These are phyloP conservation scores for Anguilla pacifica DNA, from an alignment of 2,797 vertebrate genomes.

Conservation along the genomic window DNA sequence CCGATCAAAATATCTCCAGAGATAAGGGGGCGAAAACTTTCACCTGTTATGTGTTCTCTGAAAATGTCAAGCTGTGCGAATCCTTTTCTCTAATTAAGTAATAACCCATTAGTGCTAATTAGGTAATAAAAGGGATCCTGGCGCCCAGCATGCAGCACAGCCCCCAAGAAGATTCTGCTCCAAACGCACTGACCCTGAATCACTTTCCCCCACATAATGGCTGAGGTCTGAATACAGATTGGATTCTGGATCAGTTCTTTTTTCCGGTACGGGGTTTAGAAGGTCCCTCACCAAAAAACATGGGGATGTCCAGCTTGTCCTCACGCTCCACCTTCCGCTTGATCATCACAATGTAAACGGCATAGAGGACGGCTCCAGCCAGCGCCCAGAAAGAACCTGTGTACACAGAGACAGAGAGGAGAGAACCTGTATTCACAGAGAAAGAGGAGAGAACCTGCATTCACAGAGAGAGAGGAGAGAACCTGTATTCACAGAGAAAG, in stretches of 20 bases:
- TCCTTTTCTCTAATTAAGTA: neutral
- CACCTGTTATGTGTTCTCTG: neutral
- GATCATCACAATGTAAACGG: slow-evolving; percentile 96
- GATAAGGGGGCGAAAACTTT: neutral
- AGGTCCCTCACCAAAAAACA: slow-evolving; percentile 90
- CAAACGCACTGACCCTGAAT: neutral
- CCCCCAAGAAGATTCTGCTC: neutral
- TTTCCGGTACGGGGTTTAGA: neutral
- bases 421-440: neutral
- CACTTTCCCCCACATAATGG: neutral
- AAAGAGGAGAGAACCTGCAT: slow-evolving; percentile 76
- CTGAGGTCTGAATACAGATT: neutral
- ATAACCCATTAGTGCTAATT: slow-evolving; percentile 4
- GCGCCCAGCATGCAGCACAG: neutral
- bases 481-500: neutral
- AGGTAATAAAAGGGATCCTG: neutral
- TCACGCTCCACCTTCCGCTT: slow-evolving; percentile 94
- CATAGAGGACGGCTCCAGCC: slow-evolving; percentile 87
- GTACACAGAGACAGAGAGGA: slow-evolving; percentile 18
- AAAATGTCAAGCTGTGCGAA: neutral
- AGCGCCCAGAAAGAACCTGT: slow-evolving; percentile 92
- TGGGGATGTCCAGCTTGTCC: slow-evolving; percentile 94
- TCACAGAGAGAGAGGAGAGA: neutral
- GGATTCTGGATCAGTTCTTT: neutral
- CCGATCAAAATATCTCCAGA: neutral